Conservation (phyloP, 2,797 vertebrate genomes). For the Peromyscus aztecus region DNA sequence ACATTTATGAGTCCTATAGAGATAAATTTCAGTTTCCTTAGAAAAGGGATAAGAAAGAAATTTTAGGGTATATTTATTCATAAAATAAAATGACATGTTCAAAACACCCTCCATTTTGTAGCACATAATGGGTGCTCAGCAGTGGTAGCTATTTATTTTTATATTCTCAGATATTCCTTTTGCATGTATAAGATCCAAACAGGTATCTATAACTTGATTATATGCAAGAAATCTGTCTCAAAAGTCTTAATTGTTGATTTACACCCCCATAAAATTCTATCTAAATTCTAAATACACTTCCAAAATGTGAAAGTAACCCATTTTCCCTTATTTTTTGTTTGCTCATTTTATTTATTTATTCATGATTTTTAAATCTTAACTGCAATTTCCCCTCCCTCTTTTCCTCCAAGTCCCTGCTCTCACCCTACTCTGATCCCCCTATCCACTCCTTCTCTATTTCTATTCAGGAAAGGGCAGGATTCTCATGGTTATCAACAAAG, state of each 20-base stretch:
- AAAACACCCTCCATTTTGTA: background rate
- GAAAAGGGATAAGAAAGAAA: slow-evolving; percentile 1
- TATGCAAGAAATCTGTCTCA: background rate
- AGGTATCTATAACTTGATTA: background rate
- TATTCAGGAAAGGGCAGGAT: too few species aligned
- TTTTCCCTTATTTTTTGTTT: background rate
- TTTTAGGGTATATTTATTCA: background rate
- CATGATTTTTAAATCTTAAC: background rate
- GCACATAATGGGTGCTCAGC: background rate
- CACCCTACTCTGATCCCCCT: too few species aligned
- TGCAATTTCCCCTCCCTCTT: background rate
- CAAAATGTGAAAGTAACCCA: background rate
- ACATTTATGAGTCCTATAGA: background rate
- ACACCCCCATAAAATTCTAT: background rate
- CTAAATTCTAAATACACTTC: background rate
- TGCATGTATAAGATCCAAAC: background rate
- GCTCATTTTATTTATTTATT: background rate
- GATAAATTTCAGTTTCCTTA: slow-evolving; percentile 25
- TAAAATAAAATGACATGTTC: background rate
- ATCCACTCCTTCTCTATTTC: too few species aligned
- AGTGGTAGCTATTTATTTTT: background rate
- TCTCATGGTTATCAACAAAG: too few species aligned
- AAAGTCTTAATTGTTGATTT: slow-evolving; percentile 53
- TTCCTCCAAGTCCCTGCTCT: too few species aligned
- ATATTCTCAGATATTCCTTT: background rate